Evolutionary conservation across 2,888 invertebrate genomes (phyloP).

Genomic region (Mylabris sibirica): DNA sequence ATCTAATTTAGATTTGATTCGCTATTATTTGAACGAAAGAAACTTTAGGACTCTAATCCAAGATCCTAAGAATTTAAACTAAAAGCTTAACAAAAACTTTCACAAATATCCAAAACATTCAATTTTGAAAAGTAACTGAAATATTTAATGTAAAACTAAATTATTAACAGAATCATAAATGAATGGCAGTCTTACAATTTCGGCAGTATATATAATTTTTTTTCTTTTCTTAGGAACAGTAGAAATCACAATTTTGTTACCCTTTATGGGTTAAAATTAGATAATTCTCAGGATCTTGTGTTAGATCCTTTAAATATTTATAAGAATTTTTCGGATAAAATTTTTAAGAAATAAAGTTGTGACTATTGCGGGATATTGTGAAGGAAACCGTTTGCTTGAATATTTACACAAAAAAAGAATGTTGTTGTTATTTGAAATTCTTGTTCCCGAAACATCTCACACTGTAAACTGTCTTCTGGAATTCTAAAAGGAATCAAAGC

Average conservation of each 20-base stretch:
- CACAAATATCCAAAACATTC: conserved; percentile 57
- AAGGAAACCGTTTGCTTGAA: conserved; percentile 56
- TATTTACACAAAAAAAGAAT: conserved; percentile 51
- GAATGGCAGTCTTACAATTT: conserved; percentile 62
- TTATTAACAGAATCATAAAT: conserved; percentile 52
- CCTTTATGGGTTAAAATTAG: conserved; percentile 55
- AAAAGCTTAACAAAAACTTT: conserved; percentile 45
- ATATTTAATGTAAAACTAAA: conserved; percentile 46
- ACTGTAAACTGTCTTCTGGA: conserved; percentile 51
- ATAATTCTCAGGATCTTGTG: conserved; percentile 54
- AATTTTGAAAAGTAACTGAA: conserved; percentile 59
- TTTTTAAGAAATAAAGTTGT: conserved; percentile 34
- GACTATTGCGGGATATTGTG: conserved; percentile 56
- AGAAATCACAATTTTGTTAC: conserved; percentile 58
- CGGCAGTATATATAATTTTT: conserved; percentile 58
- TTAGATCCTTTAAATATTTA: conserved; percentile 31
- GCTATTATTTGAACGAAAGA: conserved; percentile 47
- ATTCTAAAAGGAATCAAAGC: conserved; percentile 24
- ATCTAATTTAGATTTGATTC: conserved; percentile 38
- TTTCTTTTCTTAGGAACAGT: conserved; percentile 57
- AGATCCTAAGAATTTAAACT: conserved; percentile 54
- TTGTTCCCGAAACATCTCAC: conserved; percentile 40
- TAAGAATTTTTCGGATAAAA: conserved; percentile 36
- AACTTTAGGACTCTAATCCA: background rate
- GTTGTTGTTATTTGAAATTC: conserved; percentile 40